Evolutionary conservation across 2,113 vertebrate genomes (phyloP).

Genomic region (Irena cyanogastra): DNA sequence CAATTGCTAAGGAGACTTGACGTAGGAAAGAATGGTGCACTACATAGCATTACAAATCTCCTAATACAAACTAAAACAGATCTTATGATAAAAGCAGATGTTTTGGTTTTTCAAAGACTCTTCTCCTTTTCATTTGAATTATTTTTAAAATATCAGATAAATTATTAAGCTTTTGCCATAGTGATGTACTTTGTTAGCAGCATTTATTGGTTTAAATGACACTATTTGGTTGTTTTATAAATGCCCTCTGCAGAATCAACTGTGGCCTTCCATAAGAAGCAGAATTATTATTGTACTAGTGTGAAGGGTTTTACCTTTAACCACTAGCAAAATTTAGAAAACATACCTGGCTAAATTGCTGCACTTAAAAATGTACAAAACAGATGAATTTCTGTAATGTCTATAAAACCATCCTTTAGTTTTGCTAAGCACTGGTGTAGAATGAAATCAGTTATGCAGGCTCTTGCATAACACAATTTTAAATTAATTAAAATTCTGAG

Average conservation of each 20-base stretch:
- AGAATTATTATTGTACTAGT: neutral
- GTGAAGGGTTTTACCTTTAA: neutral
- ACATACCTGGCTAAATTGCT: neutral
- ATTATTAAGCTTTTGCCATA: neutral
- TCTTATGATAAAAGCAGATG: neutral
- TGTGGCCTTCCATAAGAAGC: neutral
- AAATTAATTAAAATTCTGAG: neutral
- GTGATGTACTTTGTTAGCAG: neutral
- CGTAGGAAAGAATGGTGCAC: neutral
- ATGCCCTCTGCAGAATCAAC: neutral
- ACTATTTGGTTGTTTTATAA: neutral
- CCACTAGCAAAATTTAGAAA: neutral
- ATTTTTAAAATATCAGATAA: neutral
- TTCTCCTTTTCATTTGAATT: neutral
- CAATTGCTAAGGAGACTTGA: neutral
- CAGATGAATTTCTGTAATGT: neutral
- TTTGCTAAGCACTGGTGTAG: neutral
- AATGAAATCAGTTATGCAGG: neutral
- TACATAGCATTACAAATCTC: neutral
- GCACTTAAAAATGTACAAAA: neutral
- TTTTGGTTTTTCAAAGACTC: neutral
- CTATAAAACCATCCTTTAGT: neutral
- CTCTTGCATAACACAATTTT: neutral
- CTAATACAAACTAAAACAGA: neutral
- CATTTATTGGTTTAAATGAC: neutral